These are phyloP conservation scores for Azorinus chamasolen DNA, from an alignment of 2,888 invertebrate species.

Conservation along the genomic window DNA sequence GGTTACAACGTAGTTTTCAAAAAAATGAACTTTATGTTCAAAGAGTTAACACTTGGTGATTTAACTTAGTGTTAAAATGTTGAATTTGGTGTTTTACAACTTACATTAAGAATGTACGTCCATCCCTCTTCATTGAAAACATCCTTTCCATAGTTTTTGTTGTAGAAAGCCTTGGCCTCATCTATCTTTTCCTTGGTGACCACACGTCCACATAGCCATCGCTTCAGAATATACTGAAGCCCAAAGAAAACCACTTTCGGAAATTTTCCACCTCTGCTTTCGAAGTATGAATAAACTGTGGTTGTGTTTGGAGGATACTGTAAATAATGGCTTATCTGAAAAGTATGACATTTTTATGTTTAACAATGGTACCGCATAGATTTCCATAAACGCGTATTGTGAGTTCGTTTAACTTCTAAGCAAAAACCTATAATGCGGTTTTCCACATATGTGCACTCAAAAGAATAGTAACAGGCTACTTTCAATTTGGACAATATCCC, in stretches of 20 bases:
- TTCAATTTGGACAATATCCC: too few species aligned
- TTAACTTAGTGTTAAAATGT: too few species aligned
- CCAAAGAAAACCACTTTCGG: constrained; percentile 87
- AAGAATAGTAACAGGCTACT: too few species aligned
- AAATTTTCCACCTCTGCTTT: constrained; percentile 87
- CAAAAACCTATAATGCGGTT: too few species aligned
- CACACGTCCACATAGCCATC: constrained; percentile 86
- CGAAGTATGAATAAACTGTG: constrained; percentile 87
- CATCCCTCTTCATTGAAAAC: constrained; percentile 87
- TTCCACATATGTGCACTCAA: too few species aligned
- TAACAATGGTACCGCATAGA: too few species aligned
- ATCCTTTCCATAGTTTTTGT: constrained; percentile 83
- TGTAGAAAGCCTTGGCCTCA: constrained; percentile 86
- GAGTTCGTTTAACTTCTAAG: too few species aligned
- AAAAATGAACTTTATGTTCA: too few species aligned
- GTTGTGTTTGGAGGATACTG: constrained; percentile 87
- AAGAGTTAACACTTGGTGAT: too few species aligned
- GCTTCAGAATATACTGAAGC: constrained; percentile 87
- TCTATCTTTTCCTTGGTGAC: constrained; percentile 86
- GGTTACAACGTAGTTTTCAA: too few species aligned
- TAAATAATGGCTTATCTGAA: constrained; percentile 86
- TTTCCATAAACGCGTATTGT: too few species aligned
- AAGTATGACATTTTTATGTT: constrained; percentile 11
- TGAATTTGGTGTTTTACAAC: too few species aligned
- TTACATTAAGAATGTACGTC: constrained; percentile 87